phyloP scores from a whole-genome alignment of 2,113 vertebrate genomes.

The Channa argus region DNA sequence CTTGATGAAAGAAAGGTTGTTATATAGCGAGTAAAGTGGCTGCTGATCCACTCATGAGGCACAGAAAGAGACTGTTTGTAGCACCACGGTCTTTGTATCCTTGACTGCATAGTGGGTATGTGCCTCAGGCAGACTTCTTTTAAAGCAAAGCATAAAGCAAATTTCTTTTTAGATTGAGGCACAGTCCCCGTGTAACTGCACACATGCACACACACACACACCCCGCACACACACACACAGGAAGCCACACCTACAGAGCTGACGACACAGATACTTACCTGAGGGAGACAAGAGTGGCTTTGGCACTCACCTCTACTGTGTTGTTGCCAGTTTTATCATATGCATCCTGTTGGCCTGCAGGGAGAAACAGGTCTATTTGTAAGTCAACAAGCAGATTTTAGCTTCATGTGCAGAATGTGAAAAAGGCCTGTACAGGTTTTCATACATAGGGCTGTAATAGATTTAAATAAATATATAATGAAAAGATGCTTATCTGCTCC shows the following conservation, averaged over 20 bases:
- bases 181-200: constrained; percentile 30
- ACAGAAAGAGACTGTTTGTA: constrained; percentile 39
- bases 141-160: constrained; percentile 71
- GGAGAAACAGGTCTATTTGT: constrained; percentile 35
- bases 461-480: not conserved
- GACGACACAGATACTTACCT: constrained; percentile 71
- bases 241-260: constrained; percentile 41
- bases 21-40: constrained; percentile 48
- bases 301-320: constrained; percentile 94
- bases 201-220: constrained; percentile 18
- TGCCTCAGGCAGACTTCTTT: constrained; percentile 62
- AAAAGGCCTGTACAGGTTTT: constrained; percentile 10
- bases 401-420: constrained; percentile 2
- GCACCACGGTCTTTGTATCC: constrained; percentile 50
- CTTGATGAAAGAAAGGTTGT: constrained; percentile 62
- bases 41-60: constrained; percentile 55
- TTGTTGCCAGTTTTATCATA: constrained; percentile 91
- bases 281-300: constrained; percentile 49
- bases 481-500: not conserved
- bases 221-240: constrained; percentile 15
- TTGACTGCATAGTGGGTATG: constrained; percentile 44
- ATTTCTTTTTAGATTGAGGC: constrained; percentile 53
- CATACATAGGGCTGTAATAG: constrained; percentile 2
- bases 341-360: constrained; percentile 91
- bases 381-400: constrained; percentile 29